Evolutionary conservation across 2,797 vertebrate genomes (phyloP).

Genomic region (Scomberomorus guttatus): DNA sequence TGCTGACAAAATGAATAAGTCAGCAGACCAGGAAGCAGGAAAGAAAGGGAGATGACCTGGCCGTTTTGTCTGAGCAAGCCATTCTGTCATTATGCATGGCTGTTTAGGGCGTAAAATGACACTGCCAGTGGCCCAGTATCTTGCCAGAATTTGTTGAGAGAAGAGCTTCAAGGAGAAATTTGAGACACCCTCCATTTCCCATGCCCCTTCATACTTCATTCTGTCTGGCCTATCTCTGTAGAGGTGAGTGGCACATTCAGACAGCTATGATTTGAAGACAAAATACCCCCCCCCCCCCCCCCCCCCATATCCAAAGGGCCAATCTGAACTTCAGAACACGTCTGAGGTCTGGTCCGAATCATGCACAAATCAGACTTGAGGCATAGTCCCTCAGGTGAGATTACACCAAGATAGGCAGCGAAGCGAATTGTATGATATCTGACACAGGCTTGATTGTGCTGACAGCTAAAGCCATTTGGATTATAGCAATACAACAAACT

Average conservation of each 20-base stretch:
- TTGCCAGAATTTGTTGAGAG: slow-evolving; percentile 2
- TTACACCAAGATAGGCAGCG: slow-evolving; percentile 20
- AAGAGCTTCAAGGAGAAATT: slow-evolving; percentile 40
- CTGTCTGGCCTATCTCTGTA: slow-evolving; percentile 11
- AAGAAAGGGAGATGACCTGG: slow-evolving; percentile 68
- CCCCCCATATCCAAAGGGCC: neutral
- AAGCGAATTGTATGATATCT: slow-evolving; percentile 26
- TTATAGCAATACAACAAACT: slow-evolving; percentile 34
- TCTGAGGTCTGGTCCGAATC: slow-evolving; percentile 26
- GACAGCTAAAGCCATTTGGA: slow-evolving; percentile 21
- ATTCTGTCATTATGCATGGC: slow-evolving; percentile 66
- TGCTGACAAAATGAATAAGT: slow-evolving; percentile 78
- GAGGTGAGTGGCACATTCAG: slow-evolving; percentile 19
- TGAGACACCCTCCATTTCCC: slow-evolving; percentile 16
- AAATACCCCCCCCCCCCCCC: neutral
- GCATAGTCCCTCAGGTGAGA: slow-evolving; percentile 8
- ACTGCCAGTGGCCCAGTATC: neutral
- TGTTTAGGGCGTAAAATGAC: slow-evolving; percentile 52
- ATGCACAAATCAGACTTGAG: slow-evolving; percentile 17
- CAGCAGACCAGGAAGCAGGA: slow-evolving; percentile 64
- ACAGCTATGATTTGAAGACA: slow-evolving; percentile 22
- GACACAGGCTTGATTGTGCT: slow-evolving; percentile 23
- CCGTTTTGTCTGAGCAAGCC: slow-evolving; percentile 63
- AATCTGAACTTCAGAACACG: slow-evolving; percentile 21
- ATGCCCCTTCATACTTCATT: slow-evolving; percentile 7